Evolutionary conservation across 2,113 vertebrate species (phyloP).

Genomic region (Struthidea cinerea): DNA sequence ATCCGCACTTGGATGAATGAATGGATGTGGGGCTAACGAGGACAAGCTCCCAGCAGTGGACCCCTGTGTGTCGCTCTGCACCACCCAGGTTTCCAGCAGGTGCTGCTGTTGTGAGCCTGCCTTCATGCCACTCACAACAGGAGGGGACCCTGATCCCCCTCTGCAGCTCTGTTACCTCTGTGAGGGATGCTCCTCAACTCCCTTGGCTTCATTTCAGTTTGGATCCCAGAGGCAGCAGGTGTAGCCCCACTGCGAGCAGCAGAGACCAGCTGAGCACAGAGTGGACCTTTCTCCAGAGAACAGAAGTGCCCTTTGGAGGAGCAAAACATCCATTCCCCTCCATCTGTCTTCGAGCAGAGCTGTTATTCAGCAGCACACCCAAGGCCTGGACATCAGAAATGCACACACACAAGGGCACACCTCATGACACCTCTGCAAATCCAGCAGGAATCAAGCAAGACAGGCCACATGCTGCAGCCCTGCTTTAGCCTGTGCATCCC

Average conservation of each 20-base stretch:
- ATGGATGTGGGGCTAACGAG: background rate
- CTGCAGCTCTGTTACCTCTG: background rate
- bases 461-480: background rate
- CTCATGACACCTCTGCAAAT: background rate
- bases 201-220: background rate
- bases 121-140: background rate
- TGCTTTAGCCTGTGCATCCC: background rate
- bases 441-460: background rate
- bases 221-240: background rate
- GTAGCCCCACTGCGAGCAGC: accelerated
- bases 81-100: background rate
- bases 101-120: background rate
- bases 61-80: accelerated
- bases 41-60: background rate
- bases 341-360: background rate
- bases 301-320: background rate
- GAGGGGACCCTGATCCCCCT: accelerated
- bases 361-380: background rate
- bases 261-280: background rate
- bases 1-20: background rate
- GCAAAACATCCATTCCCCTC: background rate
- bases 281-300: background rate
- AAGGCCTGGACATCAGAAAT: background rate
- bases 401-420: background rate
- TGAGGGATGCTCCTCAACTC: background rate